These are phyloP conservation scores for Urophycis tenuis DNA, from an alignment of 2,797 vertebrate genomes.

Conservation along the genomic window DNA sequence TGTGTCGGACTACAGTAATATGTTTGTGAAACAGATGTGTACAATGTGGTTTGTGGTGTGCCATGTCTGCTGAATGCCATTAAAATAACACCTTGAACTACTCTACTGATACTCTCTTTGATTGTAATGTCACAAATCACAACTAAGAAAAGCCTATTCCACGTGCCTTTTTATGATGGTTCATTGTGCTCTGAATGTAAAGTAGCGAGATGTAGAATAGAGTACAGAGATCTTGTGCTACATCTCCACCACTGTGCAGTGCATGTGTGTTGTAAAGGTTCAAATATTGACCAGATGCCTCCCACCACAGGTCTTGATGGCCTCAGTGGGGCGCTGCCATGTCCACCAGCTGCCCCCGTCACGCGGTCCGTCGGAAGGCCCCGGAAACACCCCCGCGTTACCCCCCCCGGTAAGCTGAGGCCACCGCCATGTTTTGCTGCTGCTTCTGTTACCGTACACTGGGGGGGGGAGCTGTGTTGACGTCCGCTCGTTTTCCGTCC, in stretches of 20 bases:
- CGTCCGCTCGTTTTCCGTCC: background rate
- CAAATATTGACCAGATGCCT: background rate
- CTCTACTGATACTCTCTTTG: background rate
- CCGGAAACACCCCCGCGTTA: slow-evolving; percentile 69
- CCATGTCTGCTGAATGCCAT: too few relatives aligned
- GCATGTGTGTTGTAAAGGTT: background rate
- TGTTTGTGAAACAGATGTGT: background rate
- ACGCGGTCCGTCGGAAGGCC: slow-evolving; percentile 59
- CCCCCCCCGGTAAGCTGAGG: slow-evolving; percentile 66
- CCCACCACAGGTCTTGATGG: slow-evolving; percentile 71
- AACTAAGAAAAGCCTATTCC: background rate
- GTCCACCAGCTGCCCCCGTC: slow-evolving; percentile 60
- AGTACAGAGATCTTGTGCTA: background rate
- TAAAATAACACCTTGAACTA: too few relatives aligned
- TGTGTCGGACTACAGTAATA: background rate
- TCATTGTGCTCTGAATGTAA: background rate
- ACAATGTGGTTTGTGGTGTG: background rate
- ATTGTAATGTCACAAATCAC: too few relatives aligned
- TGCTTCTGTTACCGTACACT: background rate
- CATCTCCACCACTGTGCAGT: too few relatives aligned
- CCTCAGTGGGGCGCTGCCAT: slow-evolving; percentile 68
- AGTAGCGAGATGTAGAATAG: background rate
- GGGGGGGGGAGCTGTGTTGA: background rate
- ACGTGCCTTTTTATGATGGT: too few relatives aligned
- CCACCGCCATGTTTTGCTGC: background rate